A percentile compares a stretch with the other conserved stretches of the same genome.
These are phyloP conservation scores for Origma solitaria DNA, from an alignment of 2,113 vertebrate genomes.

Conservation along the genomic window DNA sequence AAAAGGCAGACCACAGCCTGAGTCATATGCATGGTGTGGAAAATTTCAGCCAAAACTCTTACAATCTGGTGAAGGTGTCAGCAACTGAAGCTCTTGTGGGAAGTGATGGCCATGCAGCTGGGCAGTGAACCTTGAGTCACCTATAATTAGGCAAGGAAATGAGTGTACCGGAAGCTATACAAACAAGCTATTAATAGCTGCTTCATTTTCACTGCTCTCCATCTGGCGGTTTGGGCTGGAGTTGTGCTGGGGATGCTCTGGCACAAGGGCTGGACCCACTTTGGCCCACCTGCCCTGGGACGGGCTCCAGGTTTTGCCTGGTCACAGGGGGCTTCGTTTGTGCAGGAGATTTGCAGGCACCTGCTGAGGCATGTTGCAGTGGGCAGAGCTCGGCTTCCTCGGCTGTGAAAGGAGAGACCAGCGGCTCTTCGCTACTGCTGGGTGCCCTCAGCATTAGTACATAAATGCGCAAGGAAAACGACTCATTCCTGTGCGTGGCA, in stretches of 20 bases:
- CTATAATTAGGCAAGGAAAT: slow-evolving; percentile 25
- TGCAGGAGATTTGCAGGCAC: fast-evolving
- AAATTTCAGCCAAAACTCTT: not conserved
- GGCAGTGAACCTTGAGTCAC: not conserved
- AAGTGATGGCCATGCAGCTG: not conserved
- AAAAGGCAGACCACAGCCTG: not conserved
- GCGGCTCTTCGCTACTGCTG: fast-evolving
- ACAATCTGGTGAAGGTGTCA: not conserved
- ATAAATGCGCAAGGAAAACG: fast-evolving
- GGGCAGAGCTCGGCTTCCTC: fast-evolving
- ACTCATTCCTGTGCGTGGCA: not conserved
- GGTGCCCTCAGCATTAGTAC: fast-evolving
- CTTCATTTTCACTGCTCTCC: not conserved
- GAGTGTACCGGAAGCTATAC: not conserved
- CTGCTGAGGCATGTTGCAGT: fast-evolving
- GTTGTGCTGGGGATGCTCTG: fast-evolving
- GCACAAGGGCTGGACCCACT: fast-evolving
- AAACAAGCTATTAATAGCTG: slow-evolving; percentile 10
- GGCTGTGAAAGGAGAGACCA: not conserved
- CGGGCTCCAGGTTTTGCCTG: fast-evolving
- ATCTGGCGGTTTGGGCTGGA: not conserved
- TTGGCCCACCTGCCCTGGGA: fast-evolving
- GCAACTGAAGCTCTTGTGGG: not conserved
- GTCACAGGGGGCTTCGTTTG: fast-evolving
- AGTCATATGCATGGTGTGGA: not conserved